Base-by-base conservation (phyloP, 2,888 invertebrate species). In the Yponomeuta cagnagella region DNA sequence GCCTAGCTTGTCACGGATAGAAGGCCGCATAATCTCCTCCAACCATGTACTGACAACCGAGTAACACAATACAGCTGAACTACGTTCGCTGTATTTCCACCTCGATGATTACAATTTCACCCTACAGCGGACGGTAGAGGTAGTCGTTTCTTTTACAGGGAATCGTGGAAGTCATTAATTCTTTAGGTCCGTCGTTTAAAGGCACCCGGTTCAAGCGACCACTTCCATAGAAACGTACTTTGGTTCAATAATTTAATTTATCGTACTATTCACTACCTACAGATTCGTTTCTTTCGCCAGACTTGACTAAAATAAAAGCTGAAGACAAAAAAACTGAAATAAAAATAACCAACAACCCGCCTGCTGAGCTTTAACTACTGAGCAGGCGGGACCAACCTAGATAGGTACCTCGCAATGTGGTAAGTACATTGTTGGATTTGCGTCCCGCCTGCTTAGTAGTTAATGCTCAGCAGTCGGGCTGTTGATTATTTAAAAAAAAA, bases 31-130 rank as follows among this genome's bases (percentile, higher is more conserved):
- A 52, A 8, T 52, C 6, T 10, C 12, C 52, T 52, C 52, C 33
- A 33, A 5, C 33, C 23, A 31, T 64, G 64, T 64, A 64, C n/a
- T n/a, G n/a, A n/a, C n/a, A 74, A 74, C 74, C 76, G 73, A 71
- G 76, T 73, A 76, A 76, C 71, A 48, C 69, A 71, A 76, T 63
- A 73, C 73, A 68, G 37, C 69, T 71, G 72, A 70, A n/a, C n/a
- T n/a, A 71, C 73, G 75, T 73, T 73, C 69, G 71, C 52, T 52
- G 10, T 52, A 52, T 73, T 72, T 71, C 71, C 71, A 72, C 72
- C 33, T 33, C 33, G 33, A 33, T 33, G 63, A 72, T 52, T 15
- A 65, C 48, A 68, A 64, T 64, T 64, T 64, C 64, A 64, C 64
- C 64, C 64, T 5, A 64, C 64, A 64, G 31, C 23, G 10, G 6